Evolutionary conservation across 2,888 invertebrate species (phyloP).

Genomic region (Ennomos fuscantarius): DNA sequence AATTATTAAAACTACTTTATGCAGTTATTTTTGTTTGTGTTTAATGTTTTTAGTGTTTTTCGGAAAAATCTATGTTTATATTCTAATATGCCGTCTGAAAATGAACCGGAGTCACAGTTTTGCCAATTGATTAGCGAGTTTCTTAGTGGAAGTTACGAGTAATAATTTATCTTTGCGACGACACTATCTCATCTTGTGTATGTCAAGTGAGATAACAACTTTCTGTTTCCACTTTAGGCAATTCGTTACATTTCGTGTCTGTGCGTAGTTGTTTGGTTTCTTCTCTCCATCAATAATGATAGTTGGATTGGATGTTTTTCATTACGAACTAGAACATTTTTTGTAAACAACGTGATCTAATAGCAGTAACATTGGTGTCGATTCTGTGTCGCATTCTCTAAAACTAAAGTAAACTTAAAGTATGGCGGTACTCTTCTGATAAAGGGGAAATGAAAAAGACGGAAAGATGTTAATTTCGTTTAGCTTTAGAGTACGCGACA

Average conservation of each 20-base stretch:
- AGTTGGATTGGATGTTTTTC: conserved; percentile 1
- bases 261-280: conserved; percentile 16
- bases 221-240: conserved; percentile 20
- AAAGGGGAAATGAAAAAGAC: no score
- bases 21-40: no score
- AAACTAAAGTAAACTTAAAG: no score
- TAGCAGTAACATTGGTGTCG: no score
- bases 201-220: conserved; percentile 25
- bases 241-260: conserved; percentile 18
- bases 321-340: conserved; percentile 3
- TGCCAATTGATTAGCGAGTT: conserved; percentile 20
- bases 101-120: conserved; percentile 14
- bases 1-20: no score
- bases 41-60: no score
- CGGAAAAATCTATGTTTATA: no score
- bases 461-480: no score
- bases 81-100: background rate
- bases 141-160: conserved; percentile 17
- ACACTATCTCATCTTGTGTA: conserved; percentile 28
- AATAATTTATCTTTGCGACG: conserved; percentile 26
- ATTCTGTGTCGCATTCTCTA: no score
- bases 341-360: background rate
- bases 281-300: conserved; percentile 16
- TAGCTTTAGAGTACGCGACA: no score
- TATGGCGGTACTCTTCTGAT: no score